Conservation (phyloP, 1,140 invertebrate species). For the Teleogryllus occipitalis region DNA sequence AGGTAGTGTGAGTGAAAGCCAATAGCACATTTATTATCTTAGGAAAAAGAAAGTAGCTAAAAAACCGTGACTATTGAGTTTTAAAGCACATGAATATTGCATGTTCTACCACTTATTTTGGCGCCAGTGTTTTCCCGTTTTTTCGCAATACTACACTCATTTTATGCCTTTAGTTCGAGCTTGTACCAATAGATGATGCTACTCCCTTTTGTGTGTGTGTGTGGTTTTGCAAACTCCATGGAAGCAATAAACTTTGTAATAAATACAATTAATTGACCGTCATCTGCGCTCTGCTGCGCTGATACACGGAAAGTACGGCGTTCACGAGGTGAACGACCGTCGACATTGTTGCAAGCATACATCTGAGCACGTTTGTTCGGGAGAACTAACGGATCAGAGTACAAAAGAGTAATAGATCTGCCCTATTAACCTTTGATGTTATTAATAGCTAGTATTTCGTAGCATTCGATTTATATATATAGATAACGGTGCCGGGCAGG, state of each 20-base stretch:
- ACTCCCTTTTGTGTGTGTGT: background rate
- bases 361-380: no score
- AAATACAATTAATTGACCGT: slow-evolving; percentile 5
- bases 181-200: background rate
- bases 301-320: background rate
- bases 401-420: background rate
- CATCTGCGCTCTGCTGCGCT: background rate
- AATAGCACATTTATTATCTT: no score
- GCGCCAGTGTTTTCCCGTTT: no score
- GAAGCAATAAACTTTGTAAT: background rate
- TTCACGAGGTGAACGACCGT: background rate
- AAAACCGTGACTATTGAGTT: no score
- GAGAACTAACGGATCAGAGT: background rate
- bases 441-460: background rate
- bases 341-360: background rate
- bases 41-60: no score
- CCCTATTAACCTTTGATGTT: slow-evolving; percentile 1
- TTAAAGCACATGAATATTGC: no score
- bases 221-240: background rate
- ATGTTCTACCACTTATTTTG: no score
- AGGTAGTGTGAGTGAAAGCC: no score
- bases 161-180: background rate
- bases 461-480: slow-evolving; percentile 1
- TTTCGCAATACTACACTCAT: no score
- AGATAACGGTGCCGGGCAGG: background rate